Conservation (phyloP, 2,888 invertebrate genomes). For the Biston stratarius region DNA sequence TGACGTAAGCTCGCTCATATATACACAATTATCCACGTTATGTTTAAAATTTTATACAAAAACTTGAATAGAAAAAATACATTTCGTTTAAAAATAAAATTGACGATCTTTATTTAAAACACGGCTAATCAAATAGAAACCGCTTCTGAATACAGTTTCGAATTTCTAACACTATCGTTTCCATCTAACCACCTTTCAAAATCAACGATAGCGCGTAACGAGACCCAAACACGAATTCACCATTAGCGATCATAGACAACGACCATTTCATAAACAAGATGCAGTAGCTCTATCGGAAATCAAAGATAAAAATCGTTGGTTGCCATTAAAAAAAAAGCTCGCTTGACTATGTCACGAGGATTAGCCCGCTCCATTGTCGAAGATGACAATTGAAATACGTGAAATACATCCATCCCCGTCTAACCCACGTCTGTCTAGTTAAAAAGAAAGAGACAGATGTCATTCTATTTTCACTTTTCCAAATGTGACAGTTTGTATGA, state of each 20-base stretch:
- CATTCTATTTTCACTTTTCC: slow-evolving; percentile 77
- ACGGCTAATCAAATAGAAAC: slow-evolving; percentile 40
- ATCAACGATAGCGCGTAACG: slow-evolving; percentile 69
- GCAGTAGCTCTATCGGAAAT: slow-evolving; percentile 78
- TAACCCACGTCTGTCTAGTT: slow-evolving; percentile 46
- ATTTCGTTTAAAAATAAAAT: background rate
- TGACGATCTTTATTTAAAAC: background rate
- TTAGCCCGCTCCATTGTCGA: slow-evolving; percentile 79
- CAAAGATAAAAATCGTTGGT: slow-evolving; percentile 71
- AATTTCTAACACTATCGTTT: slow-evolving; percentile 57
- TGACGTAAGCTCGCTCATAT: too few relatives aligned
- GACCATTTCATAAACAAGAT: slow-evolving; percentile 66
- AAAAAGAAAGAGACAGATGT: slow-evolving; percentile 64
- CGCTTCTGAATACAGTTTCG: slow-evolving; percentile 46
- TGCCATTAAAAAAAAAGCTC: slow-evolving; percentile 64
- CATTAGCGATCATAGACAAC: slow-evolving; percentile 67
- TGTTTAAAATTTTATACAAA: too few relatives aligned
- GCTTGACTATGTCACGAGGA: slow-evolving; percentile 75
- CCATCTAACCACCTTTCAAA: slow-evolving; percentile 65
- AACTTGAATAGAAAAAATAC: too few relatives aligned
- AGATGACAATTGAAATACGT: slow-evolving; percentile 78
- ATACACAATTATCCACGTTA: too few relatives aligned
- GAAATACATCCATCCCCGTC: slow-evolving; percentile 75
- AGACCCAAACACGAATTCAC: slow-evolving; percentile 79
- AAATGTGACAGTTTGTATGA: slow-evolving; percentile 83